Base-by-base conservation (phyloP, 1,140 invertebrate genomes). In the Aricia agestis region DNA sequence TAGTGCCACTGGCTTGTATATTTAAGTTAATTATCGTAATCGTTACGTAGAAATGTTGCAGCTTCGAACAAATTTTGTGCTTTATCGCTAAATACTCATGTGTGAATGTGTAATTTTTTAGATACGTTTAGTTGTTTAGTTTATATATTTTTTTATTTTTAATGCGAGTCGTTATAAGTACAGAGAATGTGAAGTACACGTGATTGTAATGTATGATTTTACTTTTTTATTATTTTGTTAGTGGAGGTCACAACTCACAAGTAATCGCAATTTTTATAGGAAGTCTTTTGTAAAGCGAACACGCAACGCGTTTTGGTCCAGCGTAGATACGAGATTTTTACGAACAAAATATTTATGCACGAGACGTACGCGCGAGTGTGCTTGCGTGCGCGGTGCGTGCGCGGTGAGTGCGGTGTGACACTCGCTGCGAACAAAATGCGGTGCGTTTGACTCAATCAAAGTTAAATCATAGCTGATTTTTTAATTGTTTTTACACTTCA, bases 31-130 rank as follows among this genome's bases (percentile, higher is more conserved):
- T n/a, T n/a, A n/a, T 73, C 68, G 78, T 82, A 80, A 78, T 82
- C 77, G 81, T 84, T 80, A 79, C 81, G 83, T 87, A 91, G 85
- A 87, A 83, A 86, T 79, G 86, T 91, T 90, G 87, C 89, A 91
- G 89, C 89, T 91, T 90, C 76, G 89, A 91, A 88, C 89, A 91
- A 89, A 75, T 81, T 85, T 88, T 85, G 83, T 88, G 87, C 87
- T 91, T 90, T 91, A 90, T 81, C 80, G 87, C 85, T 85, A 84
- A 91, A 91, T 91, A 91, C 89, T 90, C 89, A 90, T 87, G 86
- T 82, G 86, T 89, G 86, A 84, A 88, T 89, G 85, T 84, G 77
- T 89, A 81, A 83, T 84, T 81, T 36, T 86, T 89, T 85, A 82
- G 82, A 71, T 78, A 75, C 77, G 82, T 87, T 81, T 86, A 85